Conservation (phyloP, 37 sponge, comb jelly and placozoan species). For the Chondrilla cf. caribensis region DNA sequence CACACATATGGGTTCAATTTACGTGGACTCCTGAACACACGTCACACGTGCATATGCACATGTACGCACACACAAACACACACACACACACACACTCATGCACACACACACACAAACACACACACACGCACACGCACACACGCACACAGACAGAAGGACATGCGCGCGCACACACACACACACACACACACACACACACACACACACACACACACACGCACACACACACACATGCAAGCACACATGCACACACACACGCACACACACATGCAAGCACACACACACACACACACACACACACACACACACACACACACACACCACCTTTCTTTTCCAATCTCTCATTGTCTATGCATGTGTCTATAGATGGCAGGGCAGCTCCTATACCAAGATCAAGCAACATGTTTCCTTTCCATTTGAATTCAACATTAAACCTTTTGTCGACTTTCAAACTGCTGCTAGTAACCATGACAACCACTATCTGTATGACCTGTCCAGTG, state of each 20-base stretch:
- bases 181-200: background rate
- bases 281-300: slow-evolving; percentile 17
- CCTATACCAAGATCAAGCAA: slow-evolving; percentile 52
- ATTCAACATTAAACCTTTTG: slow-evolving; percentile 44
- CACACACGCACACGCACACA: background rate
- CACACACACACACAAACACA: background rate
- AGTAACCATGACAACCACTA: background rate
- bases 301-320: slow-evolving; percentile 11
- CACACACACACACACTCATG: too few species aligned
- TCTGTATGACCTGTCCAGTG: slow-evolving; percentile 65
- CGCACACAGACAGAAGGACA: background rate
- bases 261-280: slow-evolving; percentile 12
- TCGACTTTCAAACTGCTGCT: background rate
- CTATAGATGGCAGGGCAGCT: slow-evolving; percentile 37
- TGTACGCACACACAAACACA: too few species aligned
- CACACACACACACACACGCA: background rate
- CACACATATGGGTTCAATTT: too few species aligned
- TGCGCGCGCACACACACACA: background rate
- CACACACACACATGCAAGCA: slow-evolving; percentile 10
- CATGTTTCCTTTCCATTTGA: slow-evolving; percentile 58
- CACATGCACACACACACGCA: slow-evolving; percentile 25
- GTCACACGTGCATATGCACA: too few species aligned
- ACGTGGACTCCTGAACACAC: too few species aligned
- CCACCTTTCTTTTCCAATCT: background rate
- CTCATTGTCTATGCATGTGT: background rate